These are phyloP conservation scores for Poecilia wingei DNA, from an alignment of 2,797 vertebrate species.

Conservation along the genomic window DNA sequence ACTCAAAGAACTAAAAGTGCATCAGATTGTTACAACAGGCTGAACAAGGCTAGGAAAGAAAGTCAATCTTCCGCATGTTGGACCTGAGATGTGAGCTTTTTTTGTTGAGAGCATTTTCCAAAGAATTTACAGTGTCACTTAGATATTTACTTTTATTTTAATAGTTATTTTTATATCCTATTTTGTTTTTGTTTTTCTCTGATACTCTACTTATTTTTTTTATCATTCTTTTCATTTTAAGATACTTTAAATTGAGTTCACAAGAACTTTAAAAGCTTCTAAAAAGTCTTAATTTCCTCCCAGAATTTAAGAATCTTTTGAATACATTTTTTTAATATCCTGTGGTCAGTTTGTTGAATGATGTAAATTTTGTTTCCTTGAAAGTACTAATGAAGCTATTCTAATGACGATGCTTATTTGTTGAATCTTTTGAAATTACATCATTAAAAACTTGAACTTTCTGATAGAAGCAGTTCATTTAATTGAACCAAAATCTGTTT, in stretches of 20 bases:
- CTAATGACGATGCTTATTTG: background rate
- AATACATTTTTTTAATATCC: background rate
- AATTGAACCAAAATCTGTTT: constrained; percentile 9
- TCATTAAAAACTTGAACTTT: background rate
- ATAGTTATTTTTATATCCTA: background rate
- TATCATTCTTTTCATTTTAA: background rate
- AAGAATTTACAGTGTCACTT: background rate
- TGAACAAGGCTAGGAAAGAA: background rate
- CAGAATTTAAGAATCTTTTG: background rate
- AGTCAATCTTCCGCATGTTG: background rate
- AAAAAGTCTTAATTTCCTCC: background rate
- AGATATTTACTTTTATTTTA: background rate
- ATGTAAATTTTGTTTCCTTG: background rate
- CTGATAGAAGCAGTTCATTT: background rate
- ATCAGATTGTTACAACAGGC: background rate
- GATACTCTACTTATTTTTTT: background rate
- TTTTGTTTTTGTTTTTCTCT: background rate
- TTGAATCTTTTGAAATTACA: background rate
- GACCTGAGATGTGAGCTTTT: background rate
- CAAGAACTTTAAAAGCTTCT: background rate
- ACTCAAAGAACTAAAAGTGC: background rate
- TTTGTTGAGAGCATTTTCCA: background rate
- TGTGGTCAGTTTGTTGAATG: background rate
- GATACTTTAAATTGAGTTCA: background rate
- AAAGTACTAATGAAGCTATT: background rate